Evolutionary conservation across 2,797 vertebrate species (phyloP).

Genomic region (Calcarius lapponicus): DNA sequence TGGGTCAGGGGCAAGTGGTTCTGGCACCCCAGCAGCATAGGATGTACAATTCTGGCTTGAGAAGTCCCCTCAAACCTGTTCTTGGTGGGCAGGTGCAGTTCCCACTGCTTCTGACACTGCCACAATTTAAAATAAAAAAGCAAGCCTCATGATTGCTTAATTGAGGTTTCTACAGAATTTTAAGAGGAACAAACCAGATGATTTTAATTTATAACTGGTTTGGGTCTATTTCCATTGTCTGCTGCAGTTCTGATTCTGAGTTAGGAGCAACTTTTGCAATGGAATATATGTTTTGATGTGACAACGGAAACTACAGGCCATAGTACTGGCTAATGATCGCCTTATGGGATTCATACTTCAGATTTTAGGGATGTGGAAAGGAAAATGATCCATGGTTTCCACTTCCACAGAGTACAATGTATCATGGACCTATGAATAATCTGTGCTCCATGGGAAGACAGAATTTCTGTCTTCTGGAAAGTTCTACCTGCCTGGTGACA

Average conservation of each 20-base stretch:
- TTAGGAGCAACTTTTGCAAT: neutral
- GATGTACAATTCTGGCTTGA: neutral
- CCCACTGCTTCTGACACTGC: neutral
- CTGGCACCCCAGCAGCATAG: neutral
- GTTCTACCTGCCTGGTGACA: neutral
- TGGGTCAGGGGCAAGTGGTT: neutral
- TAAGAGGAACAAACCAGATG: neutral
- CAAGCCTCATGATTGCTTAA: neutral
- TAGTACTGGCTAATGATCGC: neutral
- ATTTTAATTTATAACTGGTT: neutral
- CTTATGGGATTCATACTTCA: neutral
- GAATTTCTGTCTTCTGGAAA: neutral
- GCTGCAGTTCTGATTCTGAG: neutral
- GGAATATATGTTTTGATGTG: neutral
- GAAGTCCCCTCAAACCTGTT: neutral
- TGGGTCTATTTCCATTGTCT: neutral
- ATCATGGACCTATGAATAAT: neutral
- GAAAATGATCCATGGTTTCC: neutral
- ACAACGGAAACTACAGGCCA: neutral
- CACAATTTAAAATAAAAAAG: neutral
- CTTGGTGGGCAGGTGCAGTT: neutral
- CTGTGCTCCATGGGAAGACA: neutral
- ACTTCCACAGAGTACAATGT: neutral
- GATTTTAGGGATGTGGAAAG: neutral
- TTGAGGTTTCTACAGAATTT: neutral